Evolutionary conservation across 2,888 invertebrate species (phyloP).

Genomic region (Ormyrus rosae): DNA sequence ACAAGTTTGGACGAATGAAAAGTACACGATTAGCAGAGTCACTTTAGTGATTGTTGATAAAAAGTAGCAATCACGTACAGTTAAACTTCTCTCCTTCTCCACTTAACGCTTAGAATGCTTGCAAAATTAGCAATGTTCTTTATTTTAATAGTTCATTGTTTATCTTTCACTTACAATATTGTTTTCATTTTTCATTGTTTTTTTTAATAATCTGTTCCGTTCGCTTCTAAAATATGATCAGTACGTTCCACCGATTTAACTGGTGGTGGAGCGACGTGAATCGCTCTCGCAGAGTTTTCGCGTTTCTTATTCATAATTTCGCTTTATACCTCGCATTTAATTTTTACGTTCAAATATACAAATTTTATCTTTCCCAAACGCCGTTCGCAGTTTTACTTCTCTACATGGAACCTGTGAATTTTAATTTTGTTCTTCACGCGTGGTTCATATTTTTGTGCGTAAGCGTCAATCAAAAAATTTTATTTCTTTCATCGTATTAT

Average conservation of each 20-base stretch:
- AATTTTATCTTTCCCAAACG: constrained; percentile 8
- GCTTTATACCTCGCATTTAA: constrained; percentile 29
- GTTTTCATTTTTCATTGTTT: neutral
- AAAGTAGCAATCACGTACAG: constrained; percentile 43
- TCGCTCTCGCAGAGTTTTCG: constrained; percentile 35
- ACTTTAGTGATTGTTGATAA: constrained; percentile 10
- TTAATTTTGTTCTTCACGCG: neutral
- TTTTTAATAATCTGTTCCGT: constrained; percentile 38
- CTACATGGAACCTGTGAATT: neutral
- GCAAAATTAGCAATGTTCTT: neutral
- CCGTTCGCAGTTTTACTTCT: too few species aligned
- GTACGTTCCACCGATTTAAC: constrained; percentile 51
- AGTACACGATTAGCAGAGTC: constrained; percentile 3
- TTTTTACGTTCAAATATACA: constrained; percentile 48
- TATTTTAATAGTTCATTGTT: neutral
- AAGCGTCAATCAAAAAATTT: neutral
- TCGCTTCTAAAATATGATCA: constrained; percentile 56
- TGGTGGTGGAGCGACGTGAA: constrained; percentile 44
- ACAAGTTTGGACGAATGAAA: neutral
- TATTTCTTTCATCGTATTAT: neutral
- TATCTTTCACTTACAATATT: constrained; percentile 3
- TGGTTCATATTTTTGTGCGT: neutral
- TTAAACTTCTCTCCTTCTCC: constrained; percentile 40
- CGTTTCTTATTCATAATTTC: constrained; percentile 18
- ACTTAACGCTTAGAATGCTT: constrained; percentile 47